Evolutionary conservation across 2,888 invertebrate genomes (phyloP).

Genomic region (Nyleta sp.): DNA sequence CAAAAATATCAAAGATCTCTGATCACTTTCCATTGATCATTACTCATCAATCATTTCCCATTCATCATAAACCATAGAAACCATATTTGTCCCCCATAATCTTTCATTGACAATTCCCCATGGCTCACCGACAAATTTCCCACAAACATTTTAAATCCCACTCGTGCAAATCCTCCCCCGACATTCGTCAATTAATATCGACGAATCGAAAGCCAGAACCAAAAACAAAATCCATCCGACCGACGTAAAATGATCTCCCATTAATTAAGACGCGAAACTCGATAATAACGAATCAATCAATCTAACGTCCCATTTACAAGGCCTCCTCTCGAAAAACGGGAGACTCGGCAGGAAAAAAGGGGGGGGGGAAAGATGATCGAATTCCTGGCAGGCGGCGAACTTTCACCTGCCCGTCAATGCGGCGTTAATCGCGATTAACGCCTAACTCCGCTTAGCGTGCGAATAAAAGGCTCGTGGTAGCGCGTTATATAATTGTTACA

Average conservation of each 20-base stretch:
- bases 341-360: conserved; percentile 15
- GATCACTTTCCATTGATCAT: too few species aligned
- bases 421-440: conserved; percentile 57
- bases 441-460: conserved; percentile 42
- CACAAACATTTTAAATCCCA: too few species aligned
- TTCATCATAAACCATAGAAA: too few species aligned
- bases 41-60: too few species aligned
- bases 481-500: conserved; percentile 56
- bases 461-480: conserved; percentile 47
- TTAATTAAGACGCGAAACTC: not conserved
- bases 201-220: too few species aligned
- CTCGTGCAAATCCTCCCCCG: too few species aligned
- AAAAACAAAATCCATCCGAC: not conserved
- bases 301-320: conserved; percentile 4
- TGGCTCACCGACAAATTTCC: too few species aligned
- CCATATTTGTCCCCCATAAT: too few species aligned
- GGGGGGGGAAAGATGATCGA: conserved; percentile 46
- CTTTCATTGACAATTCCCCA: too few species aligned
- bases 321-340: conserved; percentile 3
- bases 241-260: not conserved
- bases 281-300: conserved; percentile 28
- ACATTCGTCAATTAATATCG: too few species aligned
- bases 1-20: too few species aligned
- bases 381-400: conserved; percentile 52
- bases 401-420: conserved; percentile 63